These are phyloP conservation scores for Lophius piscatorius DNA, from an alignment of 2,113 vertebrate genomes.

Conservation along the genomic window DNA sequence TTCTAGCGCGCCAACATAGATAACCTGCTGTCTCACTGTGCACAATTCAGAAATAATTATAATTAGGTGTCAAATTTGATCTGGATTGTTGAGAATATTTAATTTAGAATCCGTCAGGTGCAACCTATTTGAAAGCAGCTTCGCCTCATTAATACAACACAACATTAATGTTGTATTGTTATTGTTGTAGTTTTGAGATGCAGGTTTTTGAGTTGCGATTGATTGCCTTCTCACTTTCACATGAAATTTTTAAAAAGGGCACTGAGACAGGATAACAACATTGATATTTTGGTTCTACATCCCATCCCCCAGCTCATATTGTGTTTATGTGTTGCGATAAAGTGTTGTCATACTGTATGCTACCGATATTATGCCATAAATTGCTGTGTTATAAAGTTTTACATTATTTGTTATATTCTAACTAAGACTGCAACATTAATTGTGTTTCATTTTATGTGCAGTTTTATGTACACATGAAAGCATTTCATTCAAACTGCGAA, in stretches of 20 bases:
- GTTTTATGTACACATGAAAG: conserved; percentile 16
- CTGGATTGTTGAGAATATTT: conserved; percentile 50
- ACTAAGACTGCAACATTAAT: no score
- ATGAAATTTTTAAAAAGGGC: conserved; percentile 32
- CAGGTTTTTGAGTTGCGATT: conserved; percentile 47
- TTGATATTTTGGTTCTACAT: conserved; percentile 51
- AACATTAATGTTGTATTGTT: conserved; percentile 53
- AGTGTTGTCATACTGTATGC: background rate
- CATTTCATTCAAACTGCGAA: background rate
- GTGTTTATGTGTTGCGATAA: no score
- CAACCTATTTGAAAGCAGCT: conserved; percentile 58
- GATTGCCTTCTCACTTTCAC: background rate
- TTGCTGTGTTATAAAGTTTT: background rate
- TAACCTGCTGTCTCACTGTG: conserved; percentile 28
- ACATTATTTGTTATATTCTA: background rate
- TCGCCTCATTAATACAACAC: conserved; percentile 53
- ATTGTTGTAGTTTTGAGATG: conserved; percentile 39
- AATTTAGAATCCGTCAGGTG: conserved; percentile 57
- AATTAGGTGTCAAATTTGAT: conserved; percentile 60
- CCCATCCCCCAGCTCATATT: background rate
- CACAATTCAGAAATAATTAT: conserved; percentile 32
- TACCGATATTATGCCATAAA: background rate
- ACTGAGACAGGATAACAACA: conserved; percentile 30
- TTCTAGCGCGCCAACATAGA: conserved; percentile 24
- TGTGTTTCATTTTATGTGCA: background rate